A percentile compares a stretch with the other conserved stretches of the same genome.
Evolutionary conservation across 1,140 invertebrate species (phyloP).

Genomic region (Asbolus verrucosus): DNA sequence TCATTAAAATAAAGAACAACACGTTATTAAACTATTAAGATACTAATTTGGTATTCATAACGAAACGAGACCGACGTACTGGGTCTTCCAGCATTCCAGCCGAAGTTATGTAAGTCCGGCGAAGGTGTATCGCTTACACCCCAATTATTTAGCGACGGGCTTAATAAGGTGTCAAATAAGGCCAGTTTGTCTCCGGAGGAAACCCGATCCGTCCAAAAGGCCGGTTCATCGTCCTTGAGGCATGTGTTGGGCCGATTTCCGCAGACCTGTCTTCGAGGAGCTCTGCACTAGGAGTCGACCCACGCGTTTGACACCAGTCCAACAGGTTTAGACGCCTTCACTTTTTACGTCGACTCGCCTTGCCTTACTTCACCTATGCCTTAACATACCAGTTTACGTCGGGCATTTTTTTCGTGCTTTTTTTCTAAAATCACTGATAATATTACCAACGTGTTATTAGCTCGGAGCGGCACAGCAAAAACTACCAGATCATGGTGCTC

Average conservation of each 20-base stretch:
- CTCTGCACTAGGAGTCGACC: slow-evolving; percentile 59
- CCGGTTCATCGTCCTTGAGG: slow-evolving; percentile 52
- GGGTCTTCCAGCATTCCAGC: too few species aligned
- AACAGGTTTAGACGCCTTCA: slow-evolving; percentile 63
- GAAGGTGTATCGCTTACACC: slow-evolving; percentile 29
- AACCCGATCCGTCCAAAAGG: slow-evolving; percentile 25
- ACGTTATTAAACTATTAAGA: slow-evolving; percentile 37
- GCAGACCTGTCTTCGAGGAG: slow-evolving; percentile 46
- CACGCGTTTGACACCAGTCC: slow-evolving; percentile 62
- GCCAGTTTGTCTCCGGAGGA: neutral
- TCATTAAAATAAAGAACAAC: slow-evolving; percentile 39
- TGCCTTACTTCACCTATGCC: slow-evolving; percentile 43
- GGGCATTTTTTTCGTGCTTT: slow-evolving; percentile 21
- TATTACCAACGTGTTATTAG: slow-evolving; percentile 34
- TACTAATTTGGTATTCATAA: slow-evolving; percentile 39
- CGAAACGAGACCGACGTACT: slow-evolving; percentile 22
- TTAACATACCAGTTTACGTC: slow-evolving; percentile 41
- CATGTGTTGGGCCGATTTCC: slow-evolving; percentile 50
- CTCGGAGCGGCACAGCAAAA: slow-evolving; percentile 17
- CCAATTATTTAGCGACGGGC: slow-evolving; percentile 22
- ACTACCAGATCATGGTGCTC: too few species aligned
- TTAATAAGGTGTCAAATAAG: slow-evolving; percentile 26
- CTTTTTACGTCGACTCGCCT: slow-evolving; percentile 56
- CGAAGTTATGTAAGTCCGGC: too few species aligned
- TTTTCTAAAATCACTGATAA: slow-evolving; percentile 34